Evolutionary conservation across 2,888 invertebrate genomes (phyloP).

Genomic region (Apomyelois bistriatella): DNA sequence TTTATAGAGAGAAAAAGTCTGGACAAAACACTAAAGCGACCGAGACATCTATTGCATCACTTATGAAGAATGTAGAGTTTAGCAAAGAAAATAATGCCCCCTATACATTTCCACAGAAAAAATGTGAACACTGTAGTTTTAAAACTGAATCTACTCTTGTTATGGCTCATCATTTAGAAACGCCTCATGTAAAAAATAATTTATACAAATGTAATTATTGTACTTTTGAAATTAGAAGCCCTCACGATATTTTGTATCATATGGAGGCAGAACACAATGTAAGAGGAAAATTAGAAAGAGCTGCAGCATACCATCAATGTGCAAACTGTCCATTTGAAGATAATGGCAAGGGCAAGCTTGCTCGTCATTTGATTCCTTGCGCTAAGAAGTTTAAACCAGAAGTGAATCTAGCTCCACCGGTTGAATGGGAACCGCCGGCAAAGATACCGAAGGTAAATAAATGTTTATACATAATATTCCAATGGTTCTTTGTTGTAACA

Average conservation of each 20-base stretch:
- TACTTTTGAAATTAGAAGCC: constrained; percentile 88
- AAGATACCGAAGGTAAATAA: constrained; percentile 88
- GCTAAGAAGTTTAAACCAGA: constrained; percentile 94
- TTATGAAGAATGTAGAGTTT: constrained; percentile 91
- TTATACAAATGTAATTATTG: constrained; percentile 93
- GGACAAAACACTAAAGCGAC: constrained; percentile 84
- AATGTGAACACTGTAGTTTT: constrained; percentile 94
- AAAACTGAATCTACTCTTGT: constrained; percentile 91
- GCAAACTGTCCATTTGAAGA: constrained; percentile 96
- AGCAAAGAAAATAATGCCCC: constrained; percentile 92
- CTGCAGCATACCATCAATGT: constrained; percentile 94
- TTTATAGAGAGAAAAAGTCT: constrained; percentile 83
- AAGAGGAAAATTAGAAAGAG: constrained; percentile 89
- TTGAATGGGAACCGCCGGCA: constrained; percentile 96
- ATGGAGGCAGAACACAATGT: constrained; percentile 95
- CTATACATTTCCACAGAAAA: constrained; percentile 86
- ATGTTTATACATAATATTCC: background rate
- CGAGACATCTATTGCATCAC: constrained; percentile 88
- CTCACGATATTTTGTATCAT: constrained; percentile 93
- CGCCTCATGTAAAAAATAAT: constrained; percentile 94
- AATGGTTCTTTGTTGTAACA: too few relatives aligned
- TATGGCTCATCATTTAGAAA: constrained; percentile 93
- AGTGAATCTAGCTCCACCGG: constrained; percentile 90
- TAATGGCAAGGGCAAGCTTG: constrained; percentile 94
- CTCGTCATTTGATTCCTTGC: constrained; percentile 92